These are phyloP conservation scores for Hermaeophaga mercurialis DNA, from an alignment of 2,888 invertebrate genomes.

Conservation along the genomic window DNA sequence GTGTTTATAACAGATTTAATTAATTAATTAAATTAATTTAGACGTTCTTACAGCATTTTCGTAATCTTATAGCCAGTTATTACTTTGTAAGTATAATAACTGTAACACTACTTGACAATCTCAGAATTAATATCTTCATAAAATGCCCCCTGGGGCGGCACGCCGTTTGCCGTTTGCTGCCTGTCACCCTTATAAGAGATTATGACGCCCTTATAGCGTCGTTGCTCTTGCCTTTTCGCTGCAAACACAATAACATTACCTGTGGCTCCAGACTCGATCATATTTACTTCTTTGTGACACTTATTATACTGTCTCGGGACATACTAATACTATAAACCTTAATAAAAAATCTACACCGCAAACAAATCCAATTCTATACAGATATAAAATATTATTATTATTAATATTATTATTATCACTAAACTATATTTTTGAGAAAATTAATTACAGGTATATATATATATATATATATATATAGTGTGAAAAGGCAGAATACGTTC, in stretches of 20 bases:
- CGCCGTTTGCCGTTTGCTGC: constrained; percentile 44
- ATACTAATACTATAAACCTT: neutral
- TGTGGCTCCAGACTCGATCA: constrained; percentile 38
- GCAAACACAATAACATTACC: constrained; percentile 44
- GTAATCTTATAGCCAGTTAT: constrained; percentile 57
- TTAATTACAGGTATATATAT: too few relatives aligned
- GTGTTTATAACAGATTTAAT: constrained; percentile 59
- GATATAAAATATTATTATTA: too few relatives aligned
- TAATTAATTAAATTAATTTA: constrained; percentile 60
- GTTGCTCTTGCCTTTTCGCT: constrained; percentile 30
- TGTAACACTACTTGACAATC: constrained; percentile 58
- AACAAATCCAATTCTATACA: too few relatives aligned
- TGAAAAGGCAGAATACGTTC: too few relatives aligned
- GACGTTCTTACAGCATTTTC: constrained; percentile 56
- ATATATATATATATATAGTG: too few relatives aligned
- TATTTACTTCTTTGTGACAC: constrained; percentile 28
- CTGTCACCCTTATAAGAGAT: constrained; percentile 56
- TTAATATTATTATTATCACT: too few relatives aligned
- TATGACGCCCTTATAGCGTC: constrained; percentile 51
- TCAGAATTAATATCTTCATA: constrained; percentile 60
- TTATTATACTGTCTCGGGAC: constrained; percentile 9
- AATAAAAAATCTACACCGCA: too few relatives aligned
- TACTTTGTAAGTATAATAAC: constrained; percentile 59
- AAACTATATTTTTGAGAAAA: too few relatives aligned
- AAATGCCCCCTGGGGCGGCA: constrained; percentile 55